Evolutionary conservation across 2,797 vertebrate genomes (phyloP).

Genomic region (Chloroceryle inda): DNA sequence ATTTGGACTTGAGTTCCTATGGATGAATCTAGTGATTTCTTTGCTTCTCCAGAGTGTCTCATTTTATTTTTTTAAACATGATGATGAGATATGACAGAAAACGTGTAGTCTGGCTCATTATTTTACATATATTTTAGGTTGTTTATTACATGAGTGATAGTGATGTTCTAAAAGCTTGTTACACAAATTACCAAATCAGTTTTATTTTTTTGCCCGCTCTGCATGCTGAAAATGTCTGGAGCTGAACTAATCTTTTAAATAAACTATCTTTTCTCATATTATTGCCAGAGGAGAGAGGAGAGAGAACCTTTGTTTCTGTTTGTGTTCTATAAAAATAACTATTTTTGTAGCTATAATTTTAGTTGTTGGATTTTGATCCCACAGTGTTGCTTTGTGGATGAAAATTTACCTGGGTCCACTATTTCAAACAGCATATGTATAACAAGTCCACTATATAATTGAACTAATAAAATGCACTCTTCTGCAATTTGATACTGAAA

Average conservation of each 20-base stretch:
- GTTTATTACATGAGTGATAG: conserved; percentile 6
- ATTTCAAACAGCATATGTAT: conserved; percentile 72
- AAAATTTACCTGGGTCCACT: conserved; percentile 62
- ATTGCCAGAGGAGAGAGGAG: conserved; percentile 1
- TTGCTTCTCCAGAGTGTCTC: conserved; percentile 71
- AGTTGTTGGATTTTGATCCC: conserved; percentile 37
- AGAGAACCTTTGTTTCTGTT: background rate
- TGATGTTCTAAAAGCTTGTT: conserved; percentile 33
- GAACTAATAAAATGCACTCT: conserved; percentile 41
- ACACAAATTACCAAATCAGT: background rate
- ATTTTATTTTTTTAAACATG: conserved; percentile 55
- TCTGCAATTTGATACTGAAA: conserved; percentile 4
- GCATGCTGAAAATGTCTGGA: conserved; percentile 51
- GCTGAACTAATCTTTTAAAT: conserved; percentile 38
- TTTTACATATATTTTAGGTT: conserved; percentile 42
- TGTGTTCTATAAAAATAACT: conserved; percentile 48
- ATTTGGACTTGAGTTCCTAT: conserved; percentile 31
- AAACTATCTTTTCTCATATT: conserved; percentile 20
- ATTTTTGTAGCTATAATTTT: conserved; percentile 59
- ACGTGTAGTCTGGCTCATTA: conserved; percentile 13
- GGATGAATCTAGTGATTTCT: conserved; percentile 25
- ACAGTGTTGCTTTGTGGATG: conserved; percentile 47
- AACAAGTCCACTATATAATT: conserved; percentile 41
- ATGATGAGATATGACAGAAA: background rate
- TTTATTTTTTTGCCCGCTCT: conserved; percentile 9